Base-by-base conservation (phyloP, 1,140 invertebrate genomes). In the Euwallacea fornicatus region DNA sequence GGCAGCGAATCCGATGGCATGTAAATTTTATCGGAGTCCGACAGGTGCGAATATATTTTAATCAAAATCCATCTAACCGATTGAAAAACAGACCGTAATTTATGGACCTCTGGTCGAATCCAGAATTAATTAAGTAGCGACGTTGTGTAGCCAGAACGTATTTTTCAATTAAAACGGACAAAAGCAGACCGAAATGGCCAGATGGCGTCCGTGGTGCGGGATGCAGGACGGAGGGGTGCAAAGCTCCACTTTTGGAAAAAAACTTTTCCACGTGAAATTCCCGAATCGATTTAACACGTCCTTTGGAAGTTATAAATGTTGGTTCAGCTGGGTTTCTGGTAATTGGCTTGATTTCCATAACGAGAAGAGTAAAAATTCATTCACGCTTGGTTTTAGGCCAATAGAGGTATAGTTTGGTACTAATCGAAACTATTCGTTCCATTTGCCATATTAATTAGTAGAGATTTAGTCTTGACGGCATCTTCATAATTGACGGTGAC, bases 111-210 rank as follows among this genome's bases (percentile, higher is more conserved):
- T 44, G 59, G 59, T 61, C 59, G 59, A 42, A 61, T 61, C 42
- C 59, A 11, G 42, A 33, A 61, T 61, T 61, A 61, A 61, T 61
- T 61, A 61, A 61, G 33, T 61, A 44, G 59, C 11, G 59, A 61
- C 42, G 59, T 42, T 16, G n/a, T 58, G 59, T 42, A 43, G 21
- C 42, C 59, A 6, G 59, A 44, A 42, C 21, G 59, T 61, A 61
- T 61, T 61, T 61, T 61, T 61, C 59, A 61, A 61, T 61, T 61
- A 61, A 61, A 61, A 16, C 21, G 59, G 59, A 61, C 41, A 61
- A 61, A 61, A 61, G 59, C 33, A 44, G n/a, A 50, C 21, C 33
- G 59, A 16, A 42, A 61, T 43, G 21, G 42, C 59, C 59, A 61
- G 59, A 61, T 44, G 33, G 42, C 42, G 11, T 7, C 42, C 33